Percentiles rank a stretch among this genome's conserved stretches.
phyloP scores from a whole-genome alignment of 64 coral and sea anemone genomes.

The Cladopsammia gracilis region DNA sequence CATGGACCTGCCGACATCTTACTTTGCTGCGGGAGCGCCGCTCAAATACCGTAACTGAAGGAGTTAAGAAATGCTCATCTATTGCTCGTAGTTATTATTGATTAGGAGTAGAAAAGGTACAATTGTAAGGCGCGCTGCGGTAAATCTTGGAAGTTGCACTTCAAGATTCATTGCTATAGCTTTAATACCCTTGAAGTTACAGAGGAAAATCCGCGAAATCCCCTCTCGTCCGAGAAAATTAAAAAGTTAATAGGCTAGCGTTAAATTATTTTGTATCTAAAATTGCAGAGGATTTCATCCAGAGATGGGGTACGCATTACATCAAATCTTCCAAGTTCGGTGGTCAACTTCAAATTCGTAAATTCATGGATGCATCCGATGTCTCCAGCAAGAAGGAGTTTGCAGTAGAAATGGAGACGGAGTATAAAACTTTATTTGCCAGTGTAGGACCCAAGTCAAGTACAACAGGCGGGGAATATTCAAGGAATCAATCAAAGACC shows the following conservation, averaged over 20 bases:
- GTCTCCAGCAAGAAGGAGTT: constrained; percentile 22
- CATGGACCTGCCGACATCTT: constrained; percentile 22
- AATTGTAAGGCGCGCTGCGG: neutral
- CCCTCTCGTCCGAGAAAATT: no score
- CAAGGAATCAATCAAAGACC: constrained; percentile 1
- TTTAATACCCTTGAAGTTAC: no score
- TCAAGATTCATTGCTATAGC: no score
- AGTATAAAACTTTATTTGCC: constrained; percentile 25
- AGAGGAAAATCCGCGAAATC: no score
- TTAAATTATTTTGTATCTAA: no score
- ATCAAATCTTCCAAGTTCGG: constrained; percentile 53
- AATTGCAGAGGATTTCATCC: constrained; percentile 40
- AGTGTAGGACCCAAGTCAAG: constrained; percentile 8
- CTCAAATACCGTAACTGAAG: constrained; percentile 30
- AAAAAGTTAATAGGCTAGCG: no score
- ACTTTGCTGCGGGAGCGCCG: constrained; percentile 24
- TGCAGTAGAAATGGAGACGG: constrained; percentile 30
- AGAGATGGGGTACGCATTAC: constrained; percentile 57
- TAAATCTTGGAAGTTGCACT: no score
- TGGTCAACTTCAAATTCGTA: constrained; percentile 37
- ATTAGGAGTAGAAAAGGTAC: neutral
- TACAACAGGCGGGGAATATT: neutral
- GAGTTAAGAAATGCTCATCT: no score
- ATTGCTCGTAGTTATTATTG: no score
- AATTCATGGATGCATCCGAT: neutral